Conservation (phyloP, 2,797 vertebrate genomes). For the Mormyrus hasselquistii region DNA sequence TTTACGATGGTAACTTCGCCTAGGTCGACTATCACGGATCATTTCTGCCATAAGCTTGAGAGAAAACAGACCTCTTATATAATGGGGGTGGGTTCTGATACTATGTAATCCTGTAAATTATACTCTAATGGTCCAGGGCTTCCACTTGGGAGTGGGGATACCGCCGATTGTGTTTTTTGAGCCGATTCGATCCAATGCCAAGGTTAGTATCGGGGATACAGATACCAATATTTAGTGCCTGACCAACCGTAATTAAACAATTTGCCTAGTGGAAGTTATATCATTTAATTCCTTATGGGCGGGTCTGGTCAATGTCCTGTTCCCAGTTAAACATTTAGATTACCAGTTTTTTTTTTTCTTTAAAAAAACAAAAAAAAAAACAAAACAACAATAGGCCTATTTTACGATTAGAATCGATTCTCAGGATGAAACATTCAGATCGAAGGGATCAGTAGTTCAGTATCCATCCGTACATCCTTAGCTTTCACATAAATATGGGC, state of each 20-base stretch:
- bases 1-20: neutral
- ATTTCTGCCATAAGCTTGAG: neutral
- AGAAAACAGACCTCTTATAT: neutral
- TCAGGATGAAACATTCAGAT: neutral
- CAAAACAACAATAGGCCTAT: neutral
- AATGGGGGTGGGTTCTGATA: neutral
- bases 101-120: neutral
- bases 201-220: neutral
- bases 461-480: neutral
- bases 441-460: neutral
- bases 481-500: neutral
- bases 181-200: neutral
- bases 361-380: neutral
- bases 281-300: neutral
- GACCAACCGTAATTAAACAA: neutral
- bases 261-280: neutral
- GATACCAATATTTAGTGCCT: neutral
- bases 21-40: neutral
- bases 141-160: neutral
- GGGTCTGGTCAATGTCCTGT: neutral
- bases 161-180: neutral
- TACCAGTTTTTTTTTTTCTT: neutral
- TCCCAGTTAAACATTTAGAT: neutral
- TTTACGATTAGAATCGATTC: neutral
- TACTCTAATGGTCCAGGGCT: neutral